Evolutionary conservation across 2,113 vertebrate genomes (phyloP), one percentile per base, ranked within the genome.

Genomic region (Stercorarius parasiticus): DNA sequence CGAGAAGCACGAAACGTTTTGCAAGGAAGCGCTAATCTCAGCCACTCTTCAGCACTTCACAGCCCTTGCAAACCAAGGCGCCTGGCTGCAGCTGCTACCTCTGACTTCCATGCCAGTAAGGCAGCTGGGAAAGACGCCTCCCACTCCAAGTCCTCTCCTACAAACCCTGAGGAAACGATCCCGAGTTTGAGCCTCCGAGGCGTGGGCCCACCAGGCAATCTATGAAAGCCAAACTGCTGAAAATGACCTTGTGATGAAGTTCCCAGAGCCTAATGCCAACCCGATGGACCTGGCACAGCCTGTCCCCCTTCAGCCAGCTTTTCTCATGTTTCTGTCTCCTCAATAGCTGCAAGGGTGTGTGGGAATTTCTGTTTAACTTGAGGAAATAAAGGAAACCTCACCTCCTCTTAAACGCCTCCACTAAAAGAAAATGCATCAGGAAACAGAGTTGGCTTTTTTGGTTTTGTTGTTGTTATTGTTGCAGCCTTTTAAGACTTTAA

Each of bases 271-370:
- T n/a, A n/a, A 29, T 2, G 7, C 1, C 7, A 59, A 15, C 14
- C 29, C 0, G 2, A 3, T 29, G 1, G 14, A 10, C 5, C 38
- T 15, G 50, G n/a, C 42, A 59, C n/a, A 32, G 55, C 42, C 61
- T 9, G 3, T 14, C 26, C 13, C 13, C 20, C 56, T 53, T 29
- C 50, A 66, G 69, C 36, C 1, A 3, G 25, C 5, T 1, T 9
- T 42, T 10, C n/a, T 38, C 58, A 15, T 18, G 20, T 8, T 58
- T 58, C 73, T 6, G 3, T 11, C 88, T 70, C n/a, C 64, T 72
- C 7, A 0, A 13, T 61, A 50, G 27, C 66, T 88, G 69, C 38
- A 26, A 32, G 15, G n/a, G 5, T 5, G 3, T 16, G 72, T 29
- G 22, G 23, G 64, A 32, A 69, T 42, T 76, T 52, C 40, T 42